A percentile compares a stretch with the other conserved stretches of the same genome.
Evolutionary conservation across 2,113 vertebrate genomes (phyloP).

Genomic region (Progne subis): DNA sequence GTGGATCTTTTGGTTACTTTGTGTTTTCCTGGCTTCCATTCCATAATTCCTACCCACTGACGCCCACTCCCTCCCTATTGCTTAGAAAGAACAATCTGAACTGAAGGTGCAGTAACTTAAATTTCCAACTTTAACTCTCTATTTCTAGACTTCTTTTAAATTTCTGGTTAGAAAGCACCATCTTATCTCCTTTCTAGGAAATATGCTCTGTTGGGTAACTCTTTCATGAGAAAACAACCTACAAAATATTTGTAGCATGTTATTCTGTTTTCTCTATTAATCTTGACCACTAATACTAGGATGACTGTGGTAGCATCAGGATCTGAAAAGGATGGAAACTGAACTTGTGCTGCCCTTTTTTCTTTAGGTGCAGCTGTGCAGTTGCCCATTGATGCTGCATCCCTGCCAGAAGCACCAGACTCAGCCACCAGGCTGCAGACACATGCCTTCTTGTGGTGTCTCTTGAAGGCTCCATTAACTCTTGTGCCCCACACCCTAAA

Average conservation of each 20-base stretch:
- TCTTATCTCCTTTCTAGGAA: not conserved
- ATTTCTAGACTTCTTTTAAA: not conserved
- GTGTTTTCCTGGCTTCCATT: conserved; percentile 3
- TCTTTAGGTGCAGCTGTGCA: not conserved
- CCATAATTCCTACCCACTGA: not conserved
- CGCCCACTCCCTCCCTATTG: not conserved
- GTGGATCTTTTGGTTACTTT: conserved; percentile 2
- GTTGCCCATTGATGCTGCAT: not conserved
- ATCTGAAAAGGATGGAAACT: not conserved
- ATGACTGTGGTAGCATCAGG: not conserved
- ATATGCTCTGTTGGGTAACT: not conserved
- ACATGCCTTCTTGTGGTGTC: not conserved
- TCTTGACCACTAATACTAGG: not conserved
- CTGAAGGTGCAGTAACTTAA: not conserved
- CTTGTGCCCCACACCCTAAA: not conserved
- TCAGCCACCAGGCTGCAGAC: not conserved
- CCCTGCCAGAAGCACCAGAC: not conserved
- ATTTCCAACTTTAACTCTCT: not conserved
- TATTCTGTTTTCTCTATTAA: not conserved
- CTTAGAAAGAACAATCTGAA: not conserved
- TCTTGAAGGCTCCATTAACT: not conserved
- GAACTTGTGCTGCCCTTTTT: not conserved
- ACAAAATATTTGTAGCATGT: not conserved
- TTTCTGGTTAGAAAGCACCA: not conserved
- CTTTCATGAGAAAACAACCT: not conserved